Base-by-base conservation (phyloP, 2,888 invertebrate species). In the Lathronympha strigana region DNA sequence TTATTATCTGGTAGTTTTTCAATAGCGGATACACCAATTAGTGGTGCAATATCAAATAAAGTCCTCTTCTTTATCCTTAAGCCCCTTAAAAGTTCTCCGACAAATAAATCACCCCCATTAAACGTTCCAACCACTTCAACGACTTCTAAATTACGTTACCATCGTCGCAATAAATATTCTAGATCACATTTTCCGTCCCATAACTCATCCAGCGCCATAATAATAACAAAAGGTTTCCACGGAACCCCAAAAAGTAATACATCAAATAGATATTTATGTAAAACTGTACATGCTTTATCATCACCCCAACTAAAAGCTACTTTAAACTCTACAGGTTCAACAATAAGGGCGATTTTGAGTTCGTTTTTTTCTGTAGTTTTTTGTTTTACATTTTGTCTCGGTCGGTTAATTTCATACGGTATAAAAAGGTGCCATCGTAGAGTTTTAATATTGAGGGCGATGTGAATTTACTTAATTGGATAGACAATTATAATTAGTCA, bases 401-500 rank as follows among this genome's bases (percentile, higher is more conserved):
- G 69, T 61, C 69, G 63, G 68, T 71, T 70, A 70, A 71, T 67
- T 69, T 61, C 53, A 38, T 54, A 57, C 53, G 58, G 53, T 63
- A 63, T 68, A 69, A 69, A 69, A 70, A 63, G 69, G 71, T 71
- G 70, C 70, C 72, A 71, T 73, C 71, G 67, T 73, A 70, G 71
- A 71, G 72, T 74, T 73, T 76, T 77, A 74, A 78, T 76, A 77
- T 77, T 72, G 71, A 72, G 71, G 67, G 73, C 70, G 68, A 73
- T 69, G 73, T 77, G 75, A 78, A 79, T 80, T 77, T 69, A 73
- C 73, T 76, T 80, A 83, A 82, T 81, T 81, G 75, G 74, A 69
- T 67, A 76, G 75, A 77, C 79, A 74, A 78, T 80, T 77, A 79
- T 78, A 81, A 82, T 82, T 81, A 81, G 76, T 80, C 69, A 74